Evolutionary conservation across 2,888 invertebrate species (phyloP).

Genomic region (Amphipoea oculea): DNA sequence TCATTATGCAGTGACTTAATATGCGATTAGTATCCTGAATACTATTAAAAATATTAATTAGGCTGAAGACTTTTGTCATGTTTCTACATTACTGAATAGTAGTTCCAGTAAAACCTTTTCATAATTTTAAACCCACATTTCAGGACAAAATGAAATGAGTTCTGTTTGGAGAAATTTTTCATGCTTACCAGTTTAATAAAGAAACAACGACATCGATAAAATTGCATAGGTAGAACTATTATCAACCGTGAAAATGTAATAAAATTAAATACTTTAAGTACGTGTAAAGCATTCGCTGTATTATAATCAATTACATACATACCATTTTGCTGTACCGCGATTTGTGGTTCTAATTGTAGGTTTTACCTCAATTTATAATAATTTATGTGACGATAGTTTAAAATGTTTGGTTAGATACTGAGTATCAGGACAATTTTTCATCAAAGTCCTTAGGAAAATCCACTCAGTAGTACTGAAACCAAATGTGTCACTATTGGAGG

Average conservation of each 20-base stretch:
- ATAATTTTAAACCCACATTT: slow-evolving; percentile 2
- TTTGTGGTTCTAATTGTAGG: not conserved
- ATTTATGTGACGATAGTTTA: not conserved
- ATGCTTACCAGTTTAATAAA: slow-evolving; percentile 23
- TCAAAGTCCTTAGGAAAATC: slow-evolving; percentile 23
- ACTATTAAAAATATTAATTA: slow-evolving; percentile 56
- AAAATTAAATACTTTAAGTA: slow-evolving; percentile 35
- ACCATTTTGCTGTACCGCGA: slow-evolving; percentile 5
- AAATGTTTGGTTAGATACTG: not conserved
- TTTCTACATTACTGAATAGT: not conserved
- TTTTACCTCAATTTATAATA: not conserved
- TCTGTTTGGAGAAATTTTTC: slow-evolving; percentile 30
- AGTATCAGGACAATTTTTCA: slow-evolving; percentile 9
- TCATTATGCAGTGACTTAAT: slow-evolving; percentile 50
- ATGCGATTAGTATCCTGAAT: slow-evolving; percentile 32
- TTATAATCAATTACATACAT: slow-evolving; percentile 49
- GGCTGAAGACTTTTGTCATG: slow-evolving; percentile 28
- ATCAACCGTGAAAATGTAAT: slow-evolving; percentile 41
- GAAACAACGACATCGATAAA: slow-evolving; percentile 30
- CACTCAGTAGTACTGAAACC: slow-evolving; percentile 32
- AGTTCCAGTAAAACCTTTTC: slow-evolving; percentile 19
- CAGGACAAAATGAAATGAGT: slow-evolving; percentile 15
- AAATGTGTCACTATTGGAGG: slow-evolving; percentile 70
- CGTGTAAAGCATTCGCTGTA: slow-evolving; percentile 23
- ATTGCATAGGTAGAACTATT: slow-evolving; percentile 13